Conservation (phyloP, 2,113 vertebrate species). For the Amblyopsis rosae region DNA sequence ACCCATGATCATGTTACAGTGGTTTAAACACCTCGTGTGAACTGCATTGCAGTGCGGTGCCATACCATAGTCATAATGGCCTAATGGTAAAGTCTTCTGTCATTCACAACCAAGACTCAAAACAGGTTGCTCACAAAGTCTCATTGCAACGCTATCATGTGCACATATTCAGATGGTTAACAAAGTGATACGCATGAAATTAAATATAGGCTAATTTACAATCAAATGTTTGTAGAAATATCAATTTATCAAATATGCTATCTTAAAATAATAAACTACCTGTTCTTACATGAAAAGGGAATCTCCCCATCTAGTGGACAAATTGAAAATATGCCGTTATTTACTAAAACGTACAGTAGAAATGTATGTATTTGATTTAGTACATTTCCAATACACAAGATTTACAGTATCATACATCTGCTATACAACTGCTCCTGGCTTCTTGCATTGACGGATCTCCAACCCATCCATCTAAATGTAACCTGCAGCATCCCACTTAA, state of each 20-base stretch:
- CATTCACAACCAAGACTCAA: slow-evolving; percentile 54
- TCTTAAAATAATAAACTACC: too few species aligned
- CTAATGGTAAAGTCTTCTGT: slow-evolving; percentile 30
- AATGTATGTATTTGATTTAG: background rate
- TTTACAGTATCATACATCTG: too few species aligned
- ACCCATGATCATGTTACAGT: background rate
- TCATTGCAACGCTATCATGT: background rate
- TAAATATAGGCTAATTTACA: too few species aligned
- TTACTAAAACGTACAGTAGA: background rate
- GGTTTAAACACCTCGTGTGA: background rate
- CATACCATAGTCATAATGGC: slow-evolving; percentile 15
- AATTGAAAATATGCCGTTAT: slow-evolving; percentile 3
- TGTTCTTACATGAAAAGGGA: background rate
- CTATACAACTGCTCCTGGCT: too few species aligned
- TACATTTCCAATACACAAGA: too few species aligned
- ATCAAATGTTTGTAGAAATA: background rate
- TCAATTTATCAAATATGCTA: background rate
- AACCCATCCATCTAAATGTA: too few species aligned
- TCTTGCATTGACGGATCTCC: too few species aligned
- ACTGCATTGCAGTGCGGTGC: background rate
- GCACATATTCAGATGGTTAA: background rate
- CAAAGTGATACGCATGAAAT: background rate
- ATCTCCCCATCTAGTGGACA: slow-evolving; percentile 43
- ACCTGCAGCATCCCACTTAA: too few species aligned
- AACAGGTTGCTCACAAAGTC: slow-evolving; percentile 49